Evolutionary conservation across 1,140 invertebrate genomes (phyloP), one percentile per base, ranked within the genome.

Genomic region (Ladona fulva): DNA sequence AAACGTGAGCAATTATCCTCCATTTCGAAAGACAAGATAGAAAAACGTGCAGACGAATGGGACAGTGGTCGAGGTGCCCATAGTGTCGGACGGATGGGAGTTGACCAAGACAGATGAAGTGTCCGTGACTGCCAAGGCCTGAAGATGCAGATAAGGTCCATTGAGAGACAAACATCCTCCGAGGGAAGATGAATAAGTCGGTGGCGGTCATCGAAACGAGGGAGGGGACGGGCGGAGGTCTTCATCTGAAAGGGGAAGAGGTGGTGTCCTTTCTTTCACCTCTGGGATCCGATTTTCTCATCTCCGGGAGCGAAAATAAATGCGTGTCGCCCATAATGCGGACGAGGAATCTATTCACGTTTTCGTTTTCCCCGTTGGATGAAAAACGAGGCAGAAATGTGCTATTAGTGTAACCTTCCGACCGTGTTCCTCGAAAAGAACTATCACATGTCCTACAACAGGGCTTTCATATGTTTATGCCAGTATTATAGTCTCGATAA

Each of bases 31-130:
- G 29, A 37, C 29, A 37, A 1, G 29, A 37, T 37, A 8, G 29
- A 8, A 37, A 37, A 5, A 37, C 29, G 29, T 37, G 29, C 29
- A 8, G 29, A 37, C n/a, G n/a, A n/a, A n/a, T n/a, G n/a, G n/a
- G 29, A 8, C 29, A 37, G 29, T 37, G 29, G 29, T n/a, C n/a
- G n/a, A n/a, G n/a, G n/a, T n/a, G 29, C 1, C 29, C 29, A 37
- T 37, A 37, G 29, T 37, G 52, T 19, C 14, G 52, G 52, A 66
- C 52, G 52, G 44, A 10, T 19, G 19, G 19, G 52, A 66, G 16
- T 66, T 66, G 52, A 66, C 52, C 52, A 66, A 66, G 52, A 66
- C 52, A 66, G n/a, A 66, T 66, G 52, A 22, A 22, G 52, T 66
- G 52, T 19, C 52, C 52, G 52, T 66, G 52, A 66, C 52, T 22